phyloP scores from a whole-genome alignment of 2,113 vertebrate species.

The Pteronura brasiliensis region DNA sequence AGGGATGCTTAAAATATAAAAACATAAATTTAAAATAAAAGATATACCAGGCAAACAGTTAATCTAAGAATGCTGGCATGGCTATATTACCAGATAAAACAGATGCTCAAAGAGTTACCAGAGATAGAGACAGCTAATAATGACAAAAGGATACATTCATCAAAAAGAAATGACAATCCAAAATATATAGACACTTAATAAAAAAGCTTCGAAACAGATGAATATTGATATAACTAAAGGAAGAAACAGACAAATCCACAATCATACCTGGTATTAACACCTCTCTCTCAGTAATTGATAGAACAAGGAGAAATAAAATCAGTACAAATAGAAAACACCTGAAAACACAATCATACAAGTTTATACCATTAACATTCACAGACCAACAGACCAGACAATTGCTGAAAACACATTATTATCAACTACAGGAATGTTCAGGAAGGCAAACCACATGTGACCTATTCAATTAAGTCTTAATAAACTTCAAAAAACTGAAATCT shows the following conservation, averaged over 20 bases:
- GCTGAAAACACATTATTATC: not conserved
- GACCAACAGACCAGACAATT: not conserved
- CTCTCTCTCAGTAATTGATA: not conserved
- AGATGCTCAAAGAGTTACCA: not conserved
- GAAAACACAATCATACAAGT: not conserved
- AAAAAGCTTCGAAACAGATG: not conserved
- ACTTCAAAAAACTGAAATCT: not conserved
- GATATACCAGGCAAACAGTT: not conserved
- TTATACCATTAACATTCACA: not conserved
- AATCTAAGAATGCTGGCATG: not conserved
- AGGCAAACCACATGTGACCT: not conserved
- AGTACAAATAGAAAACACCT: not conserved
- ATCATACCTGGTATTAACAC: not conserved
- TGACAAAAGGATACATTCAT: not conserved
- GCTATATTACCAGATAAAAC: not conserved
- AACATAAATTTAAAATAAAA: not conserved
- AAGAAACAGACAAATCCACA: not conserved
- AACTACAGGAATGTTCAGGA: not conserved
- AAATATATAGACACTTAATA: not conserved
- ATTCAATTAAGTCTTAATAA: not conserved
- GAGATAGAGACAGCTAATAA: not conserved
- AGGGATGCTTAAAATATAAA: not conserved
- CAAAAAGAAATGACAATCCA: not conserved
- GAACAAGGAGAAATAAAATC: no score
- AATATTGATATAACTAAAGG: not conserved